phyloP scores from a whole-genome alignment of 2,888 invertebrate species.

The Sinodicranocentrus sp. region DNA sequence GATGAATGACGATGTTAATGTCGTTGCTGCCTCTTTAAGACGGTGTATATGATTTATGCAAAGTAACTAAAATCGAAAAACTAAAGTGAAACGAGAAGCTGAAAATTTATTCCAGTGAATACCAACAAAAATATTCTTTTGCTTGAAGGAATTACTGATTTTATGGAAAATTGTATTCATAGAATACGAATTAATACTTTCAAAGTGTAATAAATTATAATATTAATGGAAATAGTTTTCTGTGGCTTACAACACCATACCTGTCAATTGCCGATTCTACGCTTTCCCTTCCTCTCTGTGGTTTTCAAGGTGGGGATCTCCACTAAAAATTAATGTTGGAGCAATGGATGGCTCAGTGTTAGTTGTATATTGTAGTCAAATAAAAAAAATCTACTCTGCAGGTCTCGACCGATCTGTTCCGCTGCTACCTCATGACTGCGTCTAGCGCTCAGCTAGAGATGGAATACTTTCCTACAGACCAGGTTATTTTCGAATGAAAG shows the following conservation, averaged over 20 bases:
- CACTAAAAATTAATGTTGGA: not conserved
- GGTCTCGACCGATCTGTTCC: constrained; percentile 15
- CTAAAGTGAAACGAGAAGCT: no score
- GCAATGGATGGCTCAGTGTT: not conserved
- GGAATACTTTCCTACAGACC: constrained; percentile 8
- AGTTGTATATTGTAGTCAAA: not conserved
- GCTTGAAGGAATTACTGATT: no score
- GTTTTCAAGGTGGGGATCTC: no score
- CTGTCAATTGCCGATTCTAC: not conserved
- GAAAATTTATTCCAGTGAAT: no score
- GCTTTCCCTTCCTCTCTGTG: not conserved
- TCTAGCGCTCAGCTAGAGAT: constrained; percentile 8
- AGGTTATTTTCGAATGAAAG: not conserved
- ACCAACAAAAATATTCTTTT: no score
- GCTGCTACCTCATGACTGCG: constrained; percentile 56
- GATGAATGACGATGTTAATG: constrained; percentile 4
- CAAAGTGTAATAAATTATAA: not conserved
- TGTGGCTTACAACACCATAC: not conserved
- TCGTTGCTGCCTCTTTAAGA: no score
- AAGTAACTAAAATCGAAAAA: no score
- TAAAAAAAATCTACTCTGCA: not conserved
- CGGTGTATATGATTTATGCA: no score
- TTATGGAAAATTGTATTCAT: no score
- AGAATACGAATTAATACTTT: not conserved
- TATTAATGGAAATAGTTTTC: not conserved